Conservation (phyloP, 2,113 vertebrate genomes). For the Thamnaconus septentrionalis region DNA sequence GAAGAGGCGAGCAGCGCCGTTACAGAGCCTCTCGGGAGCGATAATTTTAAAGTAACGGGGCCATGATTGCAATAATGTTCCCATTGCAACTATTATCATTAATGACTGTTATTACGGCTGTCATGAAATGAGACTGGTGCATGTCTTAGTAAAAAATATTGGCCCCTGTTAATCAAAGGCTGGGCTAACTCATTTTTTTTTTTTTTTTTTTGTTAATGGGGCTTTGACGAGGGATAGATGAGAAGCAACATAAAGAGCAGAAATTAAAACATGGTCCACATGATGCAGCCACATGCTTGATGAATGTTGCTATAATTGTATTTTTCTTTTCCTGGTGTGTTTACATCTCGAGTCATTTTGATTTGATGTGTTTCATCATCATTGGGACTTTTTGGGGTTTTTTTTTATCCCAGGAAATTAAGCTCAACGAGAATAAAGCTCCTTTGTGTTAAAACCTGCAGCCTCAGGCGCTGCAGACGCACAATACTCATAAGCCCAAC, state of each 20-base stretch:
- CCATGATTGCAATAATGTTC: conserved; percentile 65
- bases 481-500: no score
- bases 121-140: conserved; percentile 51
- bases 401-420: no score
- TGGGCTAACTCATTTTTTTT: background rate
- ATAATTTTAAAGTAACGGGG: conserved; percentile 66
- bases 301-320: no score
- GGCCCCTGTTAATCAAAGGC: background rate
- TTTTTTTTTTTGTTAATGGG: background rate
- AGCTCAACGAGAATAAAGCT: no score
- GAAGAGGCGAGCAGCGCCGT: conserved; percentile 32
- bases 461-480: no score
- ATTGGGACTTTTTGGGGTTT: no score
- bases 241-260: background rate
- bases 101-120: conserved; percentile 62
- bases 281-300: no score
- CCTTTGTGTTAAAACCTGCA: no score
- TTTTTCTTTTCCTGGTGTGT: no score
- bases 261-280: background rate
- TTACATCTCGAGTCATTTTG: no score
- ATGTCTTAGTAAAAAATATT: conserved; percentile 42
- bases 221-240: background rate
- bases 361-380: no score
- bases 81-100: conserved; percentile 67
- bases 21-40: conserved; percentile 54